phyloP scores from a whole-genome alignment of 2,797 vertebrate genomes.

The Sebastes minor region DNA sequence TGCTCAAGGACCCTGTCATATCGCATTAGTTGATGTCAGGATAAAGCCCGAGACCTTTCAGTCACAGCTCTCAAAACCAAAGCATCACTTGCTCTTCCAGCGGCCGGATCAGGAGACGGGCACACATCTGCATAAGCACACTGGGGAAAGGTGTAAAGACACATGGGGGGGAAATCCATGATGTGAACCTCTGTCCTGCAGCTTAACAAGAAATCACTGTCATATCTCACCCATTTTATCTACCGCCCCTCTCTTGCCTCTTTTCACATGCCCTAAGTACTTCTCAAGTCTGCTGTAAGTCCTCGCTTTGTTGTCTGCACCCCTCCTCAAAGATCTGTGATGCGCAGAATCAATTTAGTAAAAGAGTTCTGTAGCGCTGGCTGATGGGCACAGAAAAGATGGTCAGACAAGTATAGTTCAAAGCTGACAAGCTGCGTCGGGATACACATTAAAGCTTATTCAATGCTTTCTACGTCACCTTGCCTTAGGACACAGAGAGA shows the following conservation, averaged over 20 bases:
- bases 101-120: neutral
- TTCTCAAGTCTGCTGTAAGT: constrained; percentile 40
- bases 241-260: constrained; percentile 11
- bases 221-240: constrained; percentile 44
- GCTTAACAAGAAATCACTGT: constrained; percentile 48
- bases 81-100: neutral
- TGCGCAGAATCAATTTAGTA: constrained; percentile 55
- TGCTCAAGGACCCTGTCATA: constrained; percentile 33
- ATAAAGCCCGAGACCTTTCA: constrained; percentile 5
- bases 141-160: constrained; percentile 35
- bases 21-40: constrained; percentile 16
- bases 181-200: constrained; percentile 39
- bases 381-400: constrained; percentile 56
- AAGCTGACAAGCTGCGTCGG: constrained; percentile 52
- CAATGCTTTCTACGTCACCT: constrained; percentile 46
- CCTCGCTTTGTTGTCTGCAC: constrained; percentile 26
- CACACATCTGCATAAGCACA: neutral
- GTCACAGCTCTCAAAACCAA: constrained; percentile 1
- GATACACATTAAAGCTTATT: constrained; percentile 56
- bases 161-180: constrained; percentile 18
- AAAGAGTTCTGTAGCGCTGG: constrained; percentile 28
- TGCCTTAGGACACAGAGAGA: constrained; percentile 51
- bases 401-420: constrained; percentile 52
- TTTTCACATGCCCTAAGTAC: constrained; percentile 36
- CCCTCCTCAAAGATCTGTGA: constrained; percentile 33